phyloP scores from a whole-genome alignment of 2,113 vertebrate genomes.

The Melanocharis versteri region DNA sequence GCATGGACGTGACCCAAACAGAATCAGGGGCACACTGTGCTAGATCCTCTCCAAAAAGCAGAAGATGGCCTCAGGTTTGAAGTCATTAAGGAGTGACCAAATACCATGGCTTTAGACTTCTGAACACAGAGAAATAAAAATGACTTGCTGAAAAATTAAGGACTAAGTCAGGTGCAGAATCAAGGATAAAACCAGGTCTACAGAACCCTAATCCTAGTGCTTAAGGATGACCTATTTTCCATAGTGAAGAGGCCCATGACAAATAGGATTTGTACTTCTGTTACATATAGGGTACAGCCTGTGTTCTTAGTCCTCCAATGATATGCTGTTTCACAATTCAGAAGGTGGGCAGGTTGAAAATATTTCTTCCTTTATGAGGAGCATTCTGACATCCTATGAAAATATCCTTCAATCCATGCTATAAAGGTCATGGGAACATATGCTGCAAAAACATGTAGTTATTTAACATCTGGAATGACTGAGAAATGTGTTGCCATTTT shows the following conservation, averaged over 20 bases:
- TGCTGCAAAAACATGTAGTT: background rate
- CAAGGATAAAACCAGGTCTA: background rate
- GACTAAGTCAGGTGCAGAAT: background rate
- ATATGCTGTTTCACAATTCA: background rate
- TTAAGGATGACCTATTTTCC: background rate
- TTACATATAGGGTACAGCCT: background rate
- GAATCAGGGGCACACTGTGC: background rate
- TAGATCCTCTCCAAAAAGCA: background rate
- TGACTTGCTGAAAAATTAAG: background rate
- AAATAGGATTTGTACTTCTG: background rate
- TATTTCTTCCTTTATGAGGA: background rate
- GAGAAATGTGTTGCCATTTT: background rate
- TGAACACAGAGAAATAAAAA: background rate
- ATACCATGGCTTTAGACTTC: background rate
- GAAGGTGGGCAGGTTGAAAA: background rate
- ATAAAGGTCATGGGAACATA: background rate
- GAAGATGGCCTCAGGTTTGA: background rate
- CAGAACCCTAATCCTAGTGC: background rate
- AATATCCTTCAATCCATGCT: background rate
- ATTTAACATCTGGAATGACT: background rate
- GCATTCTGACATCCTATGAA: background rate
- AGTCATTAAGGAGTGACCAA: background rate
- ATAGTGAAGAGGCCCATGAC: background rate
- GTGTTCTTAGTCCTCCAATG: background rate
- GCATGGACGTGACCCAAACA: fast-evolving